Evolutionary conservation across 2,113 vertebrate species (phyloP).

Genomic region (Istiophorus platypterus): DNA sequence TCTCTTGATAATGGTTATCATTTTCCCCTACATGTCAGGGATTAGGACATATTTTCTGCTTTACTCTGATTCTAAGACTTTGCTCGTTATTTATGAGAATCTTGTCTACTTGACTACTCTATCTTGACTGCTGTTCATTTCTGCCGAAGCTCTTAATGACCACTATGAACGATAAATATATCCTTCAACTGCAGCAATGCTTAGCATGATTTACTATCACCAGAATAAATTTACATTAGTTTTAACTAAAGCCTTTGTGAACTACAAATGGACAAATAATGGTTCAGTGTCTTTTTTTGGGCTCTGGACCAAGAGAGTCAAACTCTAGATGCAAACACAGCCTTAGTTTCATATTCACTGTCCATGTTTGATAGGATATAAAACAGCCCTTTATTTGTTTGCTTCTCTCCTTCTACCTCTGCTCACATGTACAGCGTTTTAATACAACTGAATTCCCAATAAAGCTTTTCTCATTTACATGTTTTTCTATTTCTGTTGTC

Average conservation of each 20-base stretch:
- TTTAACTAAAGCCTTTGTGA: neutral
- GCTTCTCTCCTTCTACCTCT: too few relatives aligned
- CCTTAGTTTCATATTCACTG: neutral
- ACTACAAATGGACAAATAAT: neutral
- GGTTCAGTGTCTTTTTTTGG: neutral
- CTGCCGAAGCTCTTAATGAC: neutral
- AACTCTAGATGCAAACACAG: neutral
- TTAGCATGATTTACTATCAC: slow-evolving; percentile 14
- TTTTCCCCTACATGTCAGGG: neutral
- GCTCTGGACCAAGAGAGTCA: neutral
- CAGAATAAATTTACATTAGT: neutral
- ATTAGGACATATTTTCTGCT: neutral
- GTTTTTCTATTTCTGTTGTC: too few relatives aligned
- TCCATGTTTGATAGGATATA: too few relatives aligned
- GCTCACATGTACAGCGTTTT: too few relatives aligned
- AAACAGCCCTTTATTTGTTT: too few relatives aligned
- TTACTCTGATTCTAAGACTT: neutral
- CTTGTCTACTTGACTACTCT: too few relatives aligned
- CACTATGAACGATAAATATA: neutral
- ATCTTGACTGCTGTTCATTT: slow-evolving; percentile 9
- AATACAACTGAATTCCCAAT: too few relatives aligned
- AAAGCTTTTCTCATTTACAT: too few relatives aligned
- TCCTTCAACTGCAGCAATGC: neutral
- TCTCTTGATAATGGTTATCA: neutral
- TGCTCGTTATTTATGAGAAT: slow-evolving; percentile 33